These are phyloP conservation scores for Drosophila sucinea DNA, from an alignment of 1,140 invertebrate species.

Conservation along the genomic window DNA sequence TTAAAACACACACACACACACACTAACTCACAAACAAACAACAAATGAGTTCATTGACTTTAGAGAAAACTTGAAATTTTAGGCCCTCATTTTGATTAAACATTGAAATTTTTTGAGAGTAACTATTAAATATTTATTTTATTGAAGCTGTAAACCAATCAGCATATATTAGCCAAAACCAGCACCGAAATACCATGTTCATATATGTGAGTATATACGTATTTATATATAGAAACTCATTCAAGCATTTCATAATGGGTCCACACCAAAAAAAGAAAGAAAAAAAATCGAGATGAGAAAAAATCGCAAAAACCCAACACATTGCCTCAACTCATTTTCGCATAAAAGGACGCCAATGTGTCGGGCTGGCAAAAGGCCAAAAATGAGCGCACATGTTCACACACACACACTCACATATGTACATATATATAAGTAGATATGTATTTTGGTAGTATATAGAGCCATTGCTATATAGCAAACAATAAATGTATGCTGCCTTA, in stretches of 20 bases:
- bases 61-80: slow-evolving; percentile 15
- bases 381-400: slow-evolving; percentile 51
- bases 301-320: slow-evolving; percentile 61
- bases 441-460: slow-evolving; percentile 40
- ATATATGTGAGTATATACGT: slow-evolving; percentile 23
- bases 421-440: slow-evolving; percentile 21
- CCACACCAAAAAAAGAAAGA: slow-evolving; percentile 33
- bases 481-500: slow-evolving; percentile 65
- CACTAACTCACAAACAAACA: not conserved
- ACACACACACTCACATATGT: slow-evolving; percentile 25
- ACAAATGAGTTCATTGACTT: slow-evolving; percentile 31
- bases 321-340: slow-evolving; percentile 79
- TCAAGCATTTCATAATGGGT: slow-evolving; percentile 76
- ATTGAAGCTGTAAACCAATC: slow-evolving; percentile 61
- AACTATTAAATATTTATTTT: slow-evolving; percentile 60
- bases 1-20: slow-evolving; percentile 29
- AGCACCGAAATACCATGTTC: slow-evolving; percentile 3
- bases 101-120: slow-evolving; percentile 43
- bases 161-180: slow-evolving; percentile 39
- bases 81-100: slow-evolving; percentile 6
- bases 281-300: slow-evolving; percentile 39
- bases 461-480: slow-evolving; percentile 61
- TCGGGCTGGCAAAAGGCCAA: slow-evolving; percentile 77
- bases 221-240: slow-evolving; percentile 61
- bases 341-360: slow-evolving; percentile 79